Base-by-base conservation (phyloP, 2,113 vertebrate species). In the Sinocyclocheilus anophthalmus region DNA sequence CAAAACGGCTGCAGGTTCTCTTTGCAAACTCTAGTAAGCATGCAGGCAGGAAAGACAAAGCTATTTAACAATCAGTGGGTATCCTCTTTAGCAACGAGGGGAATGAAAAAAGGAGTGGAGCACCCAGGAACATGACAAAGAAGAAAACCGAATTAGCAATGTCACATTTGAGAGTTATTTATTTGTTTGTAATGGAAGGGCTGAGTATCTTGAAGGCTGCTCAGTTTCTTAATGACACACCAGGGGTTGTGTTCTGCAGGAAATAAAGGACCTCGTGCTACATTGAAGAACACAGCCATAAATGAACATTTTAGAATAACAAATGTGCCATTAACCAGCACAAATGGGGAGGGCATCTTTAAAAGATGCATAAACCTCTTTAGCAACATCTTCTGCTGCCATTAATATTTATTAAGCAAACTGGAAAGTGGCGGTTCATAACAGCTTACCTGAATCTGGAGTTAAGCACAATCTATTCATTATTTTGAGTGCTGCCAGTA, bases 321-420 rank as follows among this genome's bases (percentile, higher is more conserved):
- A 12, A 48, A 78, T 33, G 42, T 33, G n/a, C 4, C 13, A 26
- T 55, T 50, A 77, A 2, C 76, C 9, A 33, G 76, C 50, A 77
- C 76, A 77, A 53, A 55, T 53, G 8, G 14, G 8, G 12, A 18
- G 57, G 39, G 39, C 76, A 86, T 84, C 22, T 87, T 93, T 91
- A 50, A 94, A 93, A 93, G 91, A 94, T 94, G 84, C 89, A 94
- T 92, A 90, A 92, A 90, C 91, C 93, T 92, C 79, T 93, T 92
- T 77, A 84, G 50, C 88, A 93, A 86, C 85, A 86, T 87, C 89
- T 87, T 50, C 65, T 5, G 8, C 33, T 57, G 11, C 77, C 89
- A 92, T 94, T 90, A 93, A 94, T 94, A 94, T 94, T 94, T 90
- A 94, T 93, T 85, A 81, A 84, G 79, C 87, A 88, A 85, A 85